Evolutionary conservation across 2,113 vertebrate genomes (phyloP).

Genomic region (Baryphthengus martii): DNA sequence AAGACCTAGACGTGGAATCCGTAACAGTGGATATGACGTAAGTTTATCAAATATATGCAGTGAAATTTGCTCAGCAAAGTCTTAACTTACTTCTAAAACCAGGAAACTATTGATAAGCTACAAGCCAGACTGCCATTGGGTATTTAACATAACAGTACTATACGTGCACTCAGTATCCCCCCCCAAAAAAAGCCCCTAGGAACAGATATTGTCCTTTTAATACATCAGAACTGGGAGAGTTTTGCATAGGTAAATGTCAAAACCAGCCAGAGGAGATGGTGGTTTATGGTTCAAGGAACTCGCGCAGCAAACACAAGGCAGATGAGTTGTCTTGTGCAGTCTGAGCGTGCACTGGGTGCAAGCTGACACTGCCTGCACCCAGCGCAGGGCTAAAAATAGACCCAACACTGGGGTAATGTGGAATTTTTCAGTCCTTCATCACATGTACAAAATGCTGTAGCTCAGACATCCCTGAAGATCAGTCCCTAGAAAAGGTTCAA

Average conservation of each 20-base stretch:
- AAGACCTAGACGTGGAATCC: constrained; percentile 90
- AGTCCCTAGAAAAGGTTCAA: background rate
- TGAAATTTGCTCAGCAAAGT: background rate
- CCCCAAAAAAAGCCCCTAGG: background rate
- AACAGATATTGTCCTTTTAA: background rate
- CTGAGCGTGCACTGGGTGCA: background rate
- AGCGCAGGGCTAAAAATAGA: background rate
- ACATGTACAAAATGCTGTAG: background rate
- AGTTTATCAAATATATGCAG: constrained; percentile 52
- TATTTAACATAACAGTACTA: background rate
- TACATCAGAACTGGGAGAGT: background rate
- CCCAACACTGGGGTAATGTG: no score
- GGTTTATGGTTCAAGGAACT: background rate
- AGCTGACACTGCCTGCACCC: background rate
- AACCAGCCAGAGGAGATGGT: background rate
- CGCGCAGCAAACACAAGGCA: background rate
- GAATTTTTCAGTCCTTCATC: background rate
- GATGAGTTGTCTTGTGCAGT: background rate
- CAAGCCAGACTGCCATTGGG: background rate
- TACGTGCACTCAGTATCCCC: background rate
- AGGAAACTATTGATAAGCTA: background rate
- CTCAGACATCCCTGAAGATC: background rate
- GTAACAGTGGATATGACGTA: constrained; percentile 97
- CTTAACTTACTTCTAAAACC: background rate
- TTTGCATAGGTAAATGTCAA: background rate